Conservation (phyloP, 2,113 vertebrate species). For the Clarias gariepinus region DNA sequence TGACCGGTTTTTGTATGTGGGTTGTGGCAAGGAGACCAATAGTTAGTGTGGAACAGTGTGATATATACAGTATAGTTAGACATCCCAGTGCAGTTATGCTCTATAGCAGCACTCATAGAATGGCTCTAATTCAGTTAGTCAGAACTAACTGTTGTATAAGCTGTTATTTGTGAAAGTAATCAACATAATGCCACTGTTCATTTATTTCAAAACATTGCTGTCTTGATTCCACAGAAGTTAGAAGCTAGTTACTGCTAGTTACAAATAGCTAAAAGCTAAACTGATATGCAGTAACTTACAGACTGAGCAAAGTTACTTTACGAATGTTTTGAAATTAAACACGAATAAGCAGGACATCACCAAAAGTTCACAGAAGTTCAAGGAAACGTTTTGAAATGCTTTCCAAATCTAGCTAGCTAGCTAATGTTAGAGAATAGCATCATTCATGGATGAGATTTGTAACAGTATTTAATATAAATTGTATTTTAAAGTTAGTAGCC, state of each 20-base stretch:
- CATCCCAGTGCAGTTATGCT: too few species aligned
- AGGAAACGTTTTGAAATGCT: not conserved
- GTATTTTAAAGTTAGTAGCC: not conserved
- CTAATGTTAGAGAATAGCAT: not conserved
- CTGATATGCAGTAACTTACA: not conserved
- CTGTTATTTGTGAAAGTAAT: not conserved
- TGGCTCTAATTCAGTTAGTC: too few species aligned
- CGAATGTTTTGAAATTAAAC: not conserved
- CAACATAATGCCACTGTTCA: not conserved
- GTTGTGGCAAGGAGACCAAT: too few species aligned
- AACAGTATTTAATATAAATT: not conserved
- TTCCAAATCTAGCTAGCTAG: not conserved
- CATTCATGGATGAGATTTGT: not conserved
- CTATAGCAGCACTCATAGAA: too few species aligned
- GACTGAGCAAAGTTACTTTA: not conserved
- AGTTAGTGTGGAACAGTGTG: too few species aligned
- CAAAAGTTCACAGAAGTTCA: not conserved
- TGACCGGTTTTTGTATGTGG: too few species aligned
- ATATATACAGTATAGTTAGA: too few species aligned
- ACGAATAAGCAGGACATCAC: not conserved
- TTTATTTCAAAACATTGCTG: not conserved
- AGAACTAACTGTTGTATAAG: not conserved
- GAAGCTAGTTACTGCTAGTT: not conserved
- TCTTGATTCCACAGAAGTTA: not conserved
- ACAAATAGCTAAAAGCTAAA: not conserved